phyloP scores from a whole-genome alignment of 2,888 invertebrate species.

The Drymonia ruficornis region DNA sequence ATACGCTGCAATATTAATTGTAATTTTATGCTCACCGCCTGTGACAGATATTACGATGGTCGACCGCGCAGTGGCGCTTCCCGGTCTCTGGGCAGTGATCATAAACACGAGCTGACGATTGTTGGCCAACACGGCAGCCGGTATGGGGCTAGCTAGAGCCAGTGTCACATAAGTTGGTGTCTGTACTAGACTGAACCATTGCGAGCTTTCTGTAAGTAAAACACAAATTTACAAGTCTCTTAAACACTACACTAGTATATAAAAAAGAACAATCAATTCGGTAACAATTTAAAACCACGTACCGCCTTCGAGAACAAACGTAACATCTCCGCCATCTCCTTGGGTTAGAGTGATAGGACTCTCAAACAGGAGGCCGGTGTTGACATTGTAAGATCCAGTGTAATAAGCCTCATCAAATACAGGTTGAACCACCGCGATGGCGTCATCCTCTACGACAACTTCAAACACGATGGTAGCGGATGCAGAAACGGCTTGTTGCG shows the following conservation, averaged over 20 bases:
- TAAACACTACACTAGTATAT: too few relatives aligned
- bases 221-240: too few relatives aligned
- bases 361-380: slow-evolving; percentile 29
- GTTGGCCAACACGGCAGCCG: slow-evolving; percentile 34
- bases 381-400: slow-evolving; percentile 26
- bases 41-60: slow-evolving; percentile 37
- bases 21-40: slow-evolving; percentile 33
- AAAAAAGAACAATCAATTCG: too few relatives aligned
- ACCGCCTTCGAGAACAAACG: slow-evolving; percentile 46
- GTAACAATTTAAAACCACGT: slow-evolving; percentile 10
- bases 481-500: too few relatives aligned
- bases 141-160: slow-evolving; percentile 25
- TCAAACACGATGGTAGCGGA: slow-evolving; percentile 16
- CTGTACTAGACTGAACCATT: neutral
- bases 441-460: too few relatives aligned
- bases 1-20: too few relatives aligned
- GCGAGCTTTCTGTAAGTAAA: slow-evolving; percentile 11
- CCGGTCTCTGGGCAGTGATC: slow-evolving; percentile 32
- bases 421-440: slow-evolving; percentile 18
- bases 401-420: slow-evolving; percentile 39
- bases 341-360: too few relatives aligned
- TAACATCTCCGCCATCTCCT: slow-evolving; percentile 38
- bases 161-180: slow-evolving; percentile 25
- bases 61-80: slow-evolving; percentile 25
- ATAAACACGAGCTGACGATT: slow-evolving; percentile 42